Percentiles rank a stretch among this genome's conserved stretches.
phyloP scores from a whole-genome alignment of 2,888 invertebrate genomes.

The Gymnocheta viridis region DNA sequence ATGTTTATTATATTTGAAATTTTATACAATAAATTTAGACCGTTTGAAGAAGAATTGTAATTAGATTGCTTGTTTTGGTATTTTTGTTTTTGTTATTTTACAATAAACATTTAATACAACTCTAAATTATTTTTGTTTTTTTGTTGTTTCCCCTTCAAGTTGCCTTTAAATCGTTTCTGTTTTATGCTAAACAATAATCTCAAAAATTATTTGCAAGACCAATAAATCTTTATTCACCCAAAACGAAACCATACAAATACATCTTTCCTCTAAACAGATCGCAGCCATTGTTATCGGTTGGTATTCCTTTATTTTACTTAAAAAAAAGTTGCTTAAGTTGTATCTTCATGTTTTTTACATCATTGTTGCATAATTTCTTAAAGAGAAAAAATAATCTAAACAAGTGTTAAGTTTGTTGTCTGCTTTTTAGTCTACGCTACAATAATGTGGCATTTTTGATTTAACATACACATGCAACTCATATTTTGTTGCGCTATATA shows the following conservation, averaged over 20 bases:
- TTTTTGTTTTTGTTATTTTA: no score
- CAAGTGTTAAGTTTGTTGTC: slow-evolving; percentile 55
- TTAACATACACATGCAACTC: not conserved
- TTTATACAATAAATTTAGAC: no score
- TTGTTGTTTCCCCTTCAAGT: slow-evolving; percentile 16
- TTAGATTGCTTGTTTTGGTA: no score
- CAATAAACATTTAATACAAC: no score
- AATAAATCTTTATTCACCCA: slow-evolving; percentile 55
- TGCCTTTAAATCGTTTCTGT: slow-evolving; percentile 40
- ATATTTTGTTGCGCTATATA: not conserved
- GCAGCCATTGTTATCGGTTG: slow-evolving; percentile 33
- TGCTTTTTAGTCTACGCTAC: not conserved
- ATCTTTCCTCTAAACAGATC: slow-evolving; percentile 16
- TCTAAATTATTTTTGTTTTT: no score
- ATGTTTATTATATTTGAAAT: no score
- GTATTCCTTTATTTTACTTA: slow-evolving; percentile 17
- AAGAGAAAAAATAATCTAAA: slow-evolving; percentile 20
- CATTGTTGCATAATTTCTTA: slow-evolving; percentile 55
- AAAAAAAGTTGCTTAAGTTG: not conserved
- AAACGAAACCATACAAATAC: slow-evolving; percentile 11
- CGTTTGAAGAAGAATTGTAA: no score
- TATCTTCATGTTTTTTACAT: slow-evolving; percentile 22
- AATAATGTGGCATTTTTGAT: not conserved
- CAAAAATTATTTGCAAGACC: slow-evolving; percentile 54
- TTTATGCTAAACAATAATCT: slow-evolving; percentile 46